These are phyloP conservation scores for Mormyrus hasselquistii DNA, from an alignment of 2,797 vertebrate genomes.

Conservation along the genomic window DNA sequence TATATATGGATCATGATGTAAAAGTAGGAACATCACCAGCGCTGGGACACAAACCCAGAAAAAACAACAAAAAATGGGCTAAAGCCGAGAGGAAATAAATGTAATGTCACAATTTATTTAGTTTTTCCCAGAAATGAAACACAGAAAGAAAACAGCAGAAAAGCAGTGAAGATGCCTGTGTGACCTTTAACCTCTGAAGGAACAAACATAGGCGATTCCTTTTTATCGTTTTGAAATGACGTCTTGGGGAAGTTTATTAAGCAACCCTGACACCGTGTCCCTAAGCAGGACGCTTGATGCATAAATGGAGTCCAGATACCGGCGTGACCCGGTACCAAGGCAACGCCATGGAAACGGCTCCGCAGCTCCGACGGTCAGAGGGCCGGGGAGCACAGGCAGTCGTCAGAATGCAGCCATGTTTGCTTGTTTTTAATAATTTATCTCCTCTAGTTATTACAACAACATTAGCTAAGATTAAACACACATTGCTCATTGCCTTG, in stretches of 20 bases:
- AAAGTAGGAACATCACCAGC: not conserved
- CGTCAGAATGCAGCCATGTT: slow-evolving; percentile 55
- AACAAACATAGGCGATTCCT: not conserved
- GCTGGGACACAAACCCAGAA: not conserved
- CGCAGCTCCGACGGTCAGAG: too few relatives aligned
- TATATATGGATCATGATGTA: not conserved
- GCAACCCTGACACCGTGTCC: not conserved
- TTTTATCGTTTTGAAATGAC: not conserved
- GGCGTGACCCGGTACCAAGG: not conserved
- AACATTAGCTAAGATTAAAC: slow-evolving; percentile 78
- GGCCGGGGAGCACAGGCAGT: slow-evolving; percentile 47
- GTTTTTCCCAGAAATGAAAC: not conserved
- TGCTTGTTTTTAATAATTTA: slow-evolving; percentile 80
- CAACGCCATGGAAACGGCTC: not conserved
- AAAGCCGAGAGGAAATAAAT: slow-evolving; percentile 1
- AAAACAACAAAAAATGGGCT: not conserved
- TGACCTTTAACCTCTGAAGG: not conserved
- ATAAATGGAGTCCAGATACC: not conserved
- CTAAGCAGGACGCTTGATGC: not conserved
- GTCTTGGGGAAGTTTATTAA: not conserved
- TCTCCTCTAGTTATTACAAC: slow-evolving; percentile 68
- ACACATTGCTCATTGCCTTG: slow-evolving; percentile 73
- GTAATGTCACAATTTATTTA: not conserved
- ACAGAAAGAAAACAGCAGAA: not conserved
- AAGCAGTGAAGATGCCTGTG: not conserved